A percentile compares a stretch with the other conserved stretches of the same genome.
These are phyloP conservation scores for Pelobates cultripes DNA, from an alignment of 2,797 vertebrate species.

Conservation along the genomic window DNA sequence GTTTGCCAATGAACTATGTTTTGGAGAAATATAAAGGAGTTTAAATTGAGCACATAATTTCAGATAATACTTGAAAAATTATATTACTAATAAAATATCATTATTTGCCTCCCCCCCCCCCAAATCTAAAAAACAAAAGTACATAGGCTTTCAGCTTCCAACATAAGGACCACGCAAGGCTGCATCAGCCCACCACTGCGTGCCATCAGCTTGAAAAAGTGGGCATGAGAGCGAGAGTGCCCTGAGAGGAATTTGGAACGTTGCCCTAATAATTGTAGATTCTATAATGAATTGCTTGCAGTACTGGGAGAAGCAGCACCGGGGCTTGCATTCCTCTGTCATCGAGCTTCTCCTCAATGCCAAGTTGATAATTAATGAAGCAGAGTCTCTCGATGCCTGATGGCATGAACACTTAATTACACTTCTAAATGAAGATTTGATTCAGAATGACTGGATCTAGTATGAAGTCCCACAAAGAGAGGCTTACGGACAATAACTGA, in stretches of 20 bases:
- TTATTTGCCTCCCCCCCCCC: too few relatives aligned
- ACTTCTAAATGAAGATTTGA: slow-evolving; percentile 62
- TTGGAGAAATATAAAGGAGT: too few relatives aligned
- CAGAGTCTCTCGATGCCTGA: slow-evolving; percentile 60
- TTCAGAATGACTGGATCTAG: slow-evolving; percentile 61
- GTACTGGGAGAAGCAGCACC: slow-evolving; percentile 53
- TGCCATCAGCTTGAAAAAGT: slow-evolving; percentile 61
- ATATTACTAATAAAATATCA: too few relatives aligned
- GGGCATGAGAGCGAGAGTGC: slow-evolving; percentile 57
- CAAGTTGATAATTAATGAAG: slow-evolving; percentile 68
- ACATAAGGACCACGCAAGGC: background rate
- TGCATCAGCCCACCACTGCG: slow-evolving; percentile 37
- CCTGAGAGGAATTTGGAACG: slow-evolving; percentile 63
- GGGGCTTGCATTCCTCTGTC: slow-evolving; percentile 63
- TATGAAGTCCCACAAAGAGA: slow-evolving; percentile 59
- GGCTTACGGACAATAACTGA: slow-evolving; percentile 55
- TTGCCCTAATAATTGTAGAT: slow-evolving; percentile 61
- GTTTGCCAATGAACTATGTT: too few relatives aligned
- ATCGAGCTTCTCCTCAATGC: slow-evolving; percentile 58
- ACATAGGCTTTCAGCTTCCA: background rate
- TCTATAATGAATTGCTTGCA: slow-evolving; percentile 58
- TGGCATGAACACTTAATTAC: slow-evolving; percentile 62
- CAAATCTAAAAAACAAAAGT: background rate
- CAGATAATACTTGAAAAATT: too few relatives aligned
- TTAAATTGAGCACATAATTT: too few relatives aligned